These are phyloP conservation scores for Hypanus sabinus DNA, from an alignment of 2,113 vertebrate genomes.

Conservation along the genomic window DNA sequence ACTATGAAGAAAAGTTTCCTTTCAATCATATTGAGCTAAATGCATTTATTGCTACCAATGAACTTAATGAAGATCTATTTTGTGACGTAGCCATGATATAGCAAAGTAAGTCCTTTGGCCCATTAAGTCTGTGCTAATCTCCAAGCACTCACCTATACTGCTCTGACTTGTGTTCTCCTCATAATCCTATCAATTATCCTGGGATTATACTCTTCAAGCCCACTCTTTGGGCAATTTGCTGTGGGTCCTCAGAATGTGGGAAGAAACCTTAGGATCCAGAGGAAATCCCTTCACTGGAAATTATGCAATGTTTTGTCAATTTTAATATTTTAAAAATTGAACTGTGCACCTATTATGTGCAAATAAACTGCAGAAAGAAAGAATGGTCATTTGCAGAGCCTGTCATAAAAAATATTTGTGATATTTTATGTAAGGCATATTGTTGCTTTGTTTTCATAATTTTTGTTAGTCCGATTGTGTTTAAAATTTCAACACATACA, in stretches of 20 bases:
- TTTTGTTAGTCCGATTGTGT: background rate
- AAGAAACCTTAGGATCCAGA: no score
- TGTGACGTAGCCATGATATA: background rate
- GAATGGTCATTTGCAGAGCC: background rate
- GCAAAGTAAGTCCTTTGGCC: no score
- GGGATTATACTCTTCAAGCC: no score
- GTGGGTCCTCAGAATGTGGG: no score
- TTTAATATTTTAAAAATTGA: background rate
- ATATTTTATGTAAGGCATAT: background rate
- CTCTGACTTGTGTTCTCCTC: no score
- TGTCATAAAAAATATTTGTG: background rate
- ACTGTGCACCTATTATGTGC: background rate
- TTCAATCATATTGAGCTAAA: background rate
- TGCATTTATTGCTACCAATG: background rate
- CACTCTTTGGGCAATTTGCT: no score
- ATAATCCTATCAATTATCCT: no score
- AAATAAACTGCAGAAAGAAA: background rate
- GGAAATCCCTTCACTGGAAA: no score
- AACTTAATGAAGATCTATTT: background rate
- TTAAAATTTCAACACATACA: background rate
- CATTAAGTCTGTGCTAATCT: no score
- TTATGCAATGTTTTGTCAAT: no score
- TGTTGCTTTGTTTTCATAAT: background rate
- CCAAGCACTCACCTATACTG: no score
- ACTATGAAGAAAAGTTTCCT: background rate